Percentiles rank a stretch among this genome's conserved stretches.
These are phyloP conservation scores for Acleris emargana DNA, from an alignment of 2,888 invertebrate species.

Conservation along the genomic window DNA sequence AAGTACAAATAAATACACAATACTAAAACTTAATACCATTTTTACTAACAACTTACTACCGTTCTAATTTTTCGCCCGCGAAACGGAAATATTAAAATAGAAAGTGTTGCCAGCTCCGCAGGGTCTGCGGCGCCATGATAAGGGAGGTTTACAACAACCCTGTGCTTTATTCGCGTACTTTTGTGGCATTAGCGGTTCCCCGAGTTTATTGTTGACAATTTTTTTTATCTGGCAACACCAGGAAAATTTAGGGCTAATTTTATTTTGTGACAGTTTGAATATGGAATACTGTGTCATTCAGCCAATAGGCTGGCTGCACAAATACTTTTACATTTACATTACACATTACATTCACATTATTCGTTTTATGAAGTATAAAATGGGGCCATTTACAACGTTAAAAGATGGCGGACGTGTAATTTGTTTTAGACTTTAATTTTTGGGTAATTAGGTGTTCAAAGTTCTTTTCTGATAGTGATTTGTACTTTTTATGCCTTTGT, in stretches of 20 bases:
- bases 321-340: no score
- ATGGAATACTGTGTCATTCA: background rate
- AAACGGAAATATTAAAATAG: conserved; percentile 28
- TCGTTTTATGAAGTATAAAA: no score
- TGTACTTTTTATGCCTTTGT: no score
- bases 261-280: conserved; percentile 36
- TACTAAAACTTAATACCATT: no score
- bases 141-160: conserved; percentile 60
- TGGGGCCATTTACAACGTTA: no score
- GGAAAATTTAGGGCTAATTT: conserved; percentile 39
- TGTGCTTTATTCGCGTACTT: conserved; percentile 35
- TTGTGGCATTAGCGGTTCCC: conserved; percentile 28
- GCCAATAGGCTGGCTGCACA: background rate
- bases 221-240: conserved; percentile 47
- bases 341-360: no score
- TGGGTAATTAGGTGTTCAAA: no score
- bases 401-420: no score
- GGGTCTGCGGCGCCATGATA: conserved; percentile 62
- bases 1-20: no score
- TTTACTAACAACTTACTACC: background rate
- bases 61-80: conserved; percentile 3
- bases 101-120: conserved; percentile 50
- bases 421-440: no score
- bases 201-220: conserved; percentile 45
- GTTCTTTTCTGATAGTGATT: no score